phyloP scores from a whole-genome alignment of 2,888 invertebrate species.

The Sarcophaga carnaria region DNA sequence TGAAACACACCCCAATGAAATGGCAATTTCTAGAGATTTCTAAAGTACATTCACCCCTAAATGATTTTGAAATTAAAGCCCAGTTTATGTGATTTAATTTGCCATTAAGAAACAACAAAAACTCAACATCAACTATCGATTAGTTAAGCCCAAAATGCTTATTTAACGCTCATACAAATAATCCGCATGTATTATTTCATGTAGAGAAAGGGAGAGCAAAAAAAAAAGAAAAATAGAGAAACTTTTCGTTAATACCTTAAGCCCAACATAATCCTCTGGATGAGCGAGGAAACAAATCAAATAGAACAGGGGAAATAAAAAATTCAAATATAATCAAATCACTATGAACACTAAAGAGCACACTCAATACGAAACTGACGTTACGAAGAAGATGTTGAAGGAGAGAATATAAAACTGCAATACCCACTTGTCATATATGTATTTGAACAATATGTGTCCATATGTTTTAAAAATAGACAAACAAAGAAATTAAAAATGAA shows the following conservation, averaged over 20 bases:
- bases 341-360: constrained; percentile 22
- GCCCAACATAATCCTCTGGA: constrained; percentile 28
- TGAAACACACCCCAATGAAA: too few relatives aligned
- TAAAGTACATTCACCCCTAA: background rate
- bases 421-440: background rate
- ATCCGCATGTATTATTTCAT: background rate
- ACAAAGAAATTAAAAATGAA: constrained; percentile 49
- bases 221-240: background rate
- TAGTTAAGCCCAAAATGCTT: constrained; percentile 8
- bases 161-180: background rate
- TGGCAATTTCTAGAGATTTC: background rate
- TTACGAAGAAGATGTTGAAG: background rate
- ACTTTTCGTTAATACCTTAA: constrained; percentile 24
- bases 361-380: background rate
- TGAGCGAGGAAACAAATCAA: constrained; percentile 23
- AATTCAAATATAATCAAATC: constrained; percentile 2
- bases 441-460: background rate
- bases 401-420: constrained; percentile 20
- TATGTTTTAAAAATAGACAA: constrained; percentile 23
- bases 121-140: constrained; percentile 14
- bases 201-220: background rate
- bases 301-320: background rate
- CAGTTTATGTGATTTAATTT: background rate
- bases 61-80: background rate
- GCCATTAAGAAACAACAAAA: background rate